A percentile compares a stretch with the other conserved stretches of the same genome.
These are phyloP conservation scores for Cephus rjabovi DNA, from an alignment of 2,888 invertebrate species.

Conservation along the genomic window DNA sequence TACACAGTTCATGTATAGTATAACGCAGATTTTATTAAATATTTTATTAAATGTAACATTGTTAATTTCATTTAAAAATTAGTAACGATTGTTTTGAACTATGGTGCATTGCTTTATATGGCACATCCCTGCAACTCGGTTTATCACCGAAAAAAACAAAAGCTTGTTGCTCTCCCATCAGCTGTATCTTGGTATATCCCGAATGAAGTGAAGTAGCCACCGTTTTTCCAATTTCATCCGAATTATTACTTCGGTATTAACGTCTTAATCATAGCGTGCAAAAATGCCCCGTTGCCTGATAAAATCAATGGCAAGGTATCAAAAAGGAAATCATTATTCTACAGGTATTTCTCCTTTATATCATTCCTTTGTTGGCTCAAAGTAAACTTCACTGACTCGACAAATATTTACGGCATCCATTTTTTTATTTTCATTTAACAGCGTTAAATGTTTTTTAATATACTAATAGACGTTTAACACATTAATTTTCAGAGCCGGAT, in stretches of 20 bases:
- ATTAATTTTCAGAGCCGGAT: constrained; percentile 9
- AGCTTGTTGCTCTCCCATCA: constrained; percentile 22
- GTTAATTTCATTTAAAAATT: neutral
- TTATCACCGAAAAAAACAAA: constrained; percentile 27
- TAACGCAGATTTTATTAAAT: too few relatives aligned
- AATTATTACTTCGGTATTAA: neutral
- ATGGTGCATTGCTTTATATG: neutral
- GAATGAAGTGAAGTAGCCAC: constrained; percentile 12
- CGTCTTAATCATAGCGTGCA: constrained; percentile 5
- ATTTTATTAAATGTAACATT: neutral
- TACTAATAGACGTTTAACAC: neutral
- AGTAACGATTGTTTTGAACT: neutral
- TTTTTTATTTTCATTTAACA: neutral
- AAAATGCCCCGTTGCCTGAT: constrained; percentile 58
- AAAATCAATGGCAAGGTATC: constrained; percentile 54
- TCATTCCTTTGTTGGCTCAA: neutral
- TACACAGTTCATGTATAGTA: neutral
- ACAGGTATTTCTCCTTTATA: neutral
- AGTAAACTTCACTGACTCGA: neutral
- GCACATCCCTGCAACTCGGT: neutral
- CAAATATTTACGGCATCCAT: neutral
- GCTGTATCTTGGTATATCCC: constrained; percentile 27
- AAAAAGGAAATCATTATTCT: constrained; percentile 18
- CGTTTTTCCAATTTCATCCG: neutral
- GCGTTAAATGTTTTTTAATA: neutral